phyloP scores from a whole-genome alignment of 2,888 invertebrate species.

The Drosophila prolongata region DNA sequence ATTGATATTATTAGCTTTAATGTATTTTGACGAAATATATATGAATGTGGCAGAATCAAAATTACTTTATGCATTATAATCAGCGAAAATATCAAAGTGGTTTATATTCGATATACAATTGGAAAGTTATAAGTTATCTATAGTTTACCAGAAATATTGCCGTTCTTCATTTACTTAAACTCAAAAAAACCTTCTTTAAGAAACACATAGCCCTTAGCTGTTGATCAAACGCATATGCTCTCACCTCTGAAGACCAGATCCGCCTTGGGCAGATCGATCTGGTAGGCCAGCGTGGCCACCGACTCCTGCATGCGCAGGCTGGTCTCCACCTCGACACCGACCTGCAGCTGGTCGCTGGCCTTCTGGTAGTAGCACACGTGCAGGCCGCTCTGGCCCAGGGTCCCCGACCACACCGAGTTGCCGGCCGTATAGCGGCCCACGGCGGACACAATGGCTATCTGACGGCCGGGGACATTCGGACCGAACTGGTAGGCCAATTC shows the following conservation, averaged over 20 bases:
- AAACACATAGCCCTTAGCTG: not conserved
- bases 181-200: no score
- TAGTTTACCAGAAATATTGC: no score
- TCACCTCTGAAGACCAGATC: slow-evolving; percentile 96
- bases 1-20: no score
- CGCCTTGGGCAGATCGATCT: slow-evolving; percentile 97
- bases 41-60: no score
- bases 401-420: slow-evolving; percentile 89
- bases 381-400: slow-evolving; percentile 91
- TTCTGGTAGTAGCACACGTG: slow-evolving; percentile 97
- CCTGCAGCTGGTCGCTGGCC: slow-evolving; percentile 94
- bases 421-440: slow-evolving; percentile 88
- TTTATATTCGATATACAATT: no score
- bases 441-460: slow-evolving; percentile 93
- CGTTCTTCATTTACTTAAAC: no score
- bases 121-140: no score
- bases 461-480: slow-evolving; percentile 93
- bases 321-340: slow-evolving; percentile 98
- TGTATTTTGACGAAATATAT: no score
- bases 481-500: slow-evolving; percentile 98
- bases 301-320: slow-evolving; percentile 96
- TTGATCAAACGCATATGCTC: slow-evolving; percentile 12
- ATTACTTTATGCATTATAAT: no score
- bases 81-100: no score
- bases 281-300: slow-evolving; percentile 96